Conservation (phyloP, 2,113 vertebrate genomes). For the Callocephalon fimbriatum region DNA sequence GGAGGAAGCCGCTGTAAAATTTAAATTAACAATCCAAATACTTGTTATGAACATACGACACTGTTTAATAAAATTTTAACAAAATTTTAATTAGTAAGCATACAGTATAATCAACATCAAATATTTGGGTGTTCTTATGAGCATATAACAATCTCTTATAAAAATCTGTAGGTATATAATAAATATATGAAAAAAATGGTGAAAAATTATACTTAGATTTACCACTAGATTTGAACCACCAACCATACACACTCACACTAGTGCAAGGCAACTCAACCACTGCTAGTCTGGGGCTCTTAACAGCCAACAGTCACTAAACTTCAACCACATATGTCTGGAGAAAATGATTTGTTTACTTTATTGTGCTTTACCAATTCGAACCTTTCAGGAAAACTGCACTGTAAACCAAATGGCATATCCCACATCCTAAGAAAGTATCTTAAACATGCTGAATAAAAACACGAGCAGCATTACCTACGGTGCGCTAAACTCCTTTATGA, state of each 20-base stretch:
- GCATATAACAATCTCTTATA: not conserved
- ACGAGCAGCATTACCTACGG: not conserved
- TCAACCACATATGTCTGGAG: not conserved
- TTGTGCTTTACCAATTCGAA: not conserved
- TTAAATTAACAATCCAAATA: not conserved
- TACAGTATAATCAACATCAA: not conserved
- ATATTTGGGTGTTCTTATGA: not conserved
- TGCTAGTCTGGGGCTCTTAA: not conserved
- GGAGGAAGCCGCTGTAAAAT: not conserved
- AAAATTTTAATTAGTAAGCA: not conserved
- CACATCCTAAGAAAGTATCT: constrained; percentile 18
- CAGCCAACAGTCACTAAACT: not conserved
- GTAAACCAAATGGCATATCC: not conserved
- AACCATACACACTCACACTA: not conserved
- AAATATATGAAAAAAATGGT: not conserved
- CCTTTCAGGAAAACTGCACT: constrained; percentile 13
- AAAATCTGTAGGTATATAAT: not conserved
- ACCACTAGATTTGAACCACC: not conserved
- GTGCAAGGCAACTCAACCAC: not conserved
- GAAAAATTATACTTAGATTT: not conserved
- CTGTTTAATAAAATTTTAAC: not conserved
- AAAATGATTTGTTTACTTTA: constrained; percentile 24
- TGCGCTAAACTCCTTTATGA: not conserved
- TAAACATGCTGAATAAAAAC: not conserved
- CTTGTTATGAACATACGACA: not conserved